Conservation (phyloP, 2,113 vertebrate species). For the Eretmochelys imbricata region DNA sequence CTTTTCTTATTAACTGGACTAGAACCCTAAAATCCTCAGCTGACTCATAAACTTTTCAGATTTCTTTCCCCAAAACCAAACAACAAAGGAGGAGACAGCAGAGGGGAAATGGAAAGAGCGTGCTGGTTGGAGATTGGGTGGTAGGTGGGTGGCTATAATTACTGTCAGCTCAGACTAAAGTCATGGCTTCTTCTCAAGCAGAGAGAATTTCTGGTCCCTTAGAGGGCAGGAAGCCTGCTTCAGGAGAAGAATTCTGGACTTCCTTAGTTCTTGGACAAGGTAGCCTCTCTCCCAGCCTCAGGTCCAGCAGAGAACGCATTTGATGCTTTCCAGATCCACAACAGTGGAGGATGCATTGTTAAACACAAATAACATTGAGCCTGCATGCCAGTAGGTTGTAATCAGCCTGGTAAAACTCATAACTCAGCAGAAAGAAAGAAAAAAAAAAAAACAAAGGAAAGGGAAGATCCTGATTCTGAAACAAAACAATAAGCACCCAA, state of each 20-base stretch:
- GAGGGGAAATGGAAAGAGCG: background rate
- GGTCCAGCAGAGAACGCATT: background rate
- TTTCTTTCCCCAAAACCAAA: background rate
- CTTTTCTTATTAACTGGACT: background rate
- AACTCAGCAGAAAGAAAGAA: background rate
- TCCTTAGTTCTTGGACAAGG: background rate
- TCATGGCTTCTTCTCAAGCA: background rate
- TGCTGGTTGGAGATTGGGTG: background rate
- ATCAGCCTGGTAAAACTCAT: background rate
- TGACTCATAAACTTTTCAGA: background rate
- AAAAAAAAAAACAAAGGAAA: background rate
- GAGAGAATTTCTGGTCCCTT: background rate
- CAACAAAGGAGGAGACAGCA: background rate
- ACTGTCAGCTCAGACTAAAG: background rate
- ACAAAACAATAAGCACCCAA: background rate
- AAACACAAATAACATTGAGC: background rate
- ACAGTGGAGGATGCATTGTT: background rate
- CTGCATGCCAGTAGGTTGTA: background rate
- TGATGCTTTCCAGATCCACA: background rate
- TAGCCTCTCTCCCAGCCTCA: background rate
- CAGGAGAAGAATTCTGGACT: background rate
- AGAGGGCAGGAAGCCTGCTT: background rate
- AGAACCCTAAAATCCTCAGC: background rate
- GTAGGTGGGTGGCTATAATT: background rate
- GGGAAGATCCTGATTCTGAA: background rate